Evolutionary conservation across 2,888 invertebrate species (phyloP), one percentile per base, ranked within the genome.

Genomic region (Dicycla oo): DNA sequence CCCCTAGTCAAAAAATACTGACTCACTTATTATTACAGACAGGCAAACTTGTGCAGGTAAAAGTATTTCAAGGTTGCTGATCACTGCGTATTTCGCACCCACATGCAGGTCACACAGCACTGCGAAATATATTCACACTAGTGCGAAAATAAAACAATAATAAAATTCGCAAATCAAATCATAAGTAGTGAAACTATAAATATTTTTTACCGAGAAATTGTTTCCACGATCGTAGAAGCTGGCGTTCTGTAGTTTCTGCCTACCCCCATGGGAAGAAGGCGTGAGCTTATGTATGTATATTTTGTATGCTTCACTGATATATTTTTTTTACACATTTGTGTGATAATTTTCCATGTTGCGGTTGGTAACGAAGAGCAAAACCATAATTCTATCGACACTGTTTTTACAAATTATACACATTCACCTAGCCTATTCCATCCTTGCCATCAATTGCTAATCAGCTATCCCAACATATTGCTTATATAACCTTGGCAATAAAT

Each of bases 111-210:
- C 47, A 58, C 30, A 54, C 30, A 23, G n/a, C 47, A 34, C 30
- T 13, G 30, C n/a, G 10, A 47, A 73, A 68, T 54, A 67, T 34
- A 71, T 47, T 56, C 38, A 51, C n/a, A 11, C 15, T 51, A 15
- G 47, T 54, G 20, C 43, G 53, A 78, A n/a, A 77, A 78, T 73
- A 73, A 78, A 73, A 60, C 53, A 77, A 77, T 26, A 40, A 40
- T 77, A 51, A 65, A 77, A 72, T 53, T 66, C 57, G 34, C 45
- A 66, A 66, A 58, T 30, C 58, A 45, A 43, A 65, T 53, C 38
- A 40, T 20, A 45, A 38, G 20, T 60, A 53, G 11, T 60, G 38
- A 18, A 64, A 34, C 26, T 34, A 43, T 38, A 53, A 62, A 51
- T 30, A 57, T 23, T 69, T n/a, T 53, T 65, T 30, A 75, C 26